A percentile compares a stretch with the other conserved stretches of the same genome.
These are phyloP conservation scores for Gymnogyps californianus DNA, from an alignment of 2,113 vertebrate species.

Conservation along the genomic window DNA sequence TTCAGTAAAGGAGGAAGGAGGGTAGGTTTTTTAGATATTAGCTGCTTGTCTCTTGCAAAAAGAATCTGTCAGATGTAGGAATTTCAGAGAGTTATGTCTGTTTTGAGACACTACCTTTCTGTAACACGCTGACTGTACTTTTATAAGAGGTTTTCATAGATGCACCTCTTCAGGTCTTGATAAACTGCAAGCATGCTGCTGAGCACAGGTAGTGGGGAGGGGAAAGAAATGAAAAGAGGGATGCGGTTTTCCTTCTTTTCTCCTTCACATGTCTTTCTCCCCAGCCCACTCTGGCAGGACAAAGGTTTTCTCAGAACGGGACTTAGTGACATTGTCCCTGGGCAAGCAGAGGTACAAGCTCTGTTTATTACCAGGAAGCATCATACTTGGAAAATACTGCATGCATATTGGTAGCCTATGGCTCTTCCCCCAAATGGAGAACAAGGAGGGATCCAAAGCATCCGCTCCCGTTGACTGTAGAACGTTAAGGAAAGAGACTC, in stretches of 20 bases:
- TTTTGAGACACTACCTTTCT: neutral
- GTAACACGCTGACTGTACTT: neutral
- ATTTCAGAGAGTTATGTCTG: neutral
- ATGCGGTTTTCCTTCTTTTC: neutral
- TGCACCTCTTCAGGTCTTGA: neutral
- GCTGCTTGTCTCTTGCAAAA: neutral
- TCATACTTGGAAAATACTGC: neutral
- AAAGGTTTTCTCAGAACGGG: neutral
- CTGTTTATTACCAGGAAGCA: neutral
- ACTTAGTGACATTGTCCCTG: neutral
- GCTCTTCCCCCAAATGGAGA: neutral
- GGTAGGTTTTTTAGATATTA: neutral
- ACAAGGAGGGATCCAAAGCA: neutral
- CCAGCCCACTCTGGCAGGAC: neutral
- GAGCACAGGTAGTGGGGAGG: accelerated
- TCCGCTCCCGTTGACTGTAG: neutral
- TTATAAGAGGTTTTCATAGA: neutral
- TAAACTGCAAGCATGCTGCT: neutral
- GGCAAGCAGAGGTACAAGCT: neutral
- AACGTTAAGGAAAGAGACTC: neutral
- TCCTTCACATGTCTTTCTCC: neutral
- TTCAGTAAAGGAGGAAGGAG: neutral
- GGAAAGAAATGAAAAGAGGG: neutral
- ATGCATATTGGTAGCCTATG: accelerated
- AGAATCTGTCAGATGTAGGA: neutral